These are phyloP conservation scores for Rhagophthalmus giganteus DNA, from an alignment of 2,888 invertebrate species.

Conservation along the genomic window DNA sequence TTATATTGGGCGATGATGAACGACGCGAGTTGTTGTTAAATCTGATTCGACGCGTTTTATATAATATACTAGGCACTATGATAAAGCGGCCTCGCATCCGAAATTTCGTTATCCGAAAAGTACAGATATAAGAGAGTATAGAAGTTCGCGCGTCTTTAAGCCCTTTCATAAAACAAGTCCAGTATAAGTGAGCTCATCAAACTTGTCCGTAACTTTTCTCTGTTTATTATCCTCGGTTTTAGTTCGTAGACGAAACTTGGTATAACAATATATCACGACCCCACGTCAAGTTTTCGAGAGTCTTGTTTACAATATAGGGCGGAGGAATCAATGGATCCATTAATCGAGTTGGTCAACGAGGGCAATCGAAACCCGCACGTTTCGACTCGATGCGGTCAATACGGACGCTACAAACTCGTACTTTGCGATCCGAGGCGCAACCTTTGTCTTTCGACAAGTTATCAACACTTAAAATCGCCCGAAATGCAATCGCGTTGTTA, in stretches of 20 bases:
- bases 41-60: too few species aligned
- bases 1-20: too few species aligned
- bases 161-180: conserved; percentile 11
- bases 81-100: too few species aligned
- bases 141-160: too few species aligned
- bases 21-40: too few species aligned
- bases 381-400: background rate
- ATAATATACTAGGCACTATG: too few species aligned
- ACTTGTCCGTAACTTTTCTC: conserved; percentile 19
- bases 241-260: conserved; percentile 20
- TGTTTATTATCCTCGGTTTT: conserved; percentile 27
- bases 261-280: conserved; percentile 30
- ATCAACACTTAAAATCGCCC: background rate
- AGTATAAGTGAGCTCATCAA: conserved; percentile 16
- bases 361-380: conserved; percentile 4
- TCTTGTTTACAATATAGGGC: conserved; percentile 32
- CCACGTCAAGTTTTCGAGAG: conserved; percentile 26
- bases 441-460: background rate
- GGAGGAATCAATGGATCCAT: conserved; percentile 24
- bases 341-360: conserved; percentile 23
- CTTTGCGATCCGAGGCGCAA: background rate
- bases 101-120: conserved; percentile 9
- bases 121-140: conserved; percentile 7
- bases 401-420: conserved; percentile 8
- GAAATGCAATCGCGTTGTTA: background rate